phyloP scores from a whole-genome alignment of 2,113 vertebrate species.

The Rhizomys pruinosus region DNA sequence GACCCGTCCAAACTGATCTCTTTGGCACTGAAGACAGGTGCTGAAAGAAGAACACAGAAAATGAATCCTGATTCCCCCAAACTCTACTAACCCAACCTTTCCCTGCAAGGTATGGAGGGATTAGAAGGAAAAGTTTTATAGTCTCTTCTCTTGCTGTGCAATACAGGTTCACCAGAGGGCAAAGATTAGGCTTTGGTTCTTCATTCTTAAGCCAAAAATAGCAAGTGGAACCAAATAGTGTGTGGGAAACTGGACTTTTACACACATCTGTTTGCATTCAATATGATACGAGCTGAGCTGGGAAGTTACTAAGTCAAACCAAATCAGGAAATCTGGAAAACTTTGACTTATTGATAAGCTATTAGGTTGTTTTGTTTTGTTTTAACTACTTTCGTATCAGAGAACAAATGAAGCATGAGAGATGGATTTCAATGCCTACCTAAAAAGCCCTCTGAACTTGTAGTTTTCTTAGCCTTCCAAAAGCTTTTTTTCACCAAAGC shows the following conservation, averaged over 20 bases:
- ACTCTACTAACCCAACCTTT: neutral
- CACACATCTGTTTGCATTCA: slow-evolving; percentile 34
- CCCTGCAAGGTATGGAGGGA: neutral
- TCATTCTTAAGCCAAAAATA: slow-evolving; percentile 55
- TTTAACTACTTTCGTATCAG: slow-evolving; percentile 44
- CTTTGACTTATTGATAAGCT: slow-evolving; percentile 60
- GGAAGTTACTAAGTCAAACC: slow-evolving; percentile 41
- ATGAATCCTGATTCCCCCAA: accelerated
- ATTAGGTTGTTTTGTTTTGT: slow-evolving; percentile 6
- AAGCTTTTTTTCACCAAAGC: slow-evolving; percentile 54
- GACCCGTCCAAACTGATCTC: neutral
- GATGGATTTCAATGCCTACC: slow-evolving; percentile 24
- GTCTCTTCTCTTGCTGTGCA: slow-evolving; percentile 6
- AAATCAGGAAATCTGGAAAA: slow-evolving; percentile 64
- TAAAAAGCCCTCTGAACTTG: slow-evolving; percentile 42
- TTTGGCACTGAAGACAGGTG: accelerated
- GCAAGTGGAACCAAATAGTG: slow-evolving; percentile 33
- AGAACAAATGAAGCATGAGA: slow-evolving; percentile 62
- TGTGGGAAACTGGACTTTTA: slow-evolving; percentile 44
- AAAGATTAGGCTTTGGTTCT: neutral
- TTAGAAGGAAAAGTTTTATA: neutral
- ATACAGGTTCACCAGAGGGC: neutral
- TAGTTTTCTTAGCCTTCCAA: slow-evolving; percentile 61
- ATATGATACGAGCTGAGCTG: slow-evolving; percentile 44
- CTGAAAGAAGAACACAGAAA: neutral